Evolutionary conservation across 1,140 invertebrate genomes (phyloP).

Genomic region (Battus philenor): DNA sequence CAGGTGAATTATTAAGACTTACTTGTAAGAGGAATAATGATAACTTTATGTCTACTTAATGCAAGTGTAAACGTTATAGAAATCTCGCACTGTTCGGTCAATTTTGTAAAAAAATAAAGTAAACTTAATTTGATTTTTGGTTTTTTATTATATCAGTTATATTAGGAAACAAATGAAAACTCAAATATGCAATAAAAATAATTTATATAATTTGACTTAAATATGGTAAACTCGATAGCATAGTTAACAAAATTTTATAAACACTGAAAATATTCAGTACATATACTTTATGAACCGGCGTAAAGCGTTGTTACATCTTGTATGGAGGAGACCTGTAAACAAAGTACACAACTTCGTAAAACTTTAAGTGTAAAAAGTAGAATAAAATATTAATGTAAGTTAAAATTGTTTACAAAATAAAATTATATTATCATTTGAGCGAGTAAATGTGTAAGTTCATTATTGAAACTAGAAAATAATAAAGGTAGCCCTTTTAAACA

Average conservation of each 20-base stretch:
- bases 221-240: constrained; percentile 69
- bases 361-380: too few relatives aligned
- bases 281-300: constrained; percentile 68
- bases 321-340: constrained; percentile 39
- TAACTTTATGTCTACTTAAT: constrained; percentile 76
- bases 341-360: constrained; percentile 26
- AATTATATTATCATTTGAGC: too few relatives aligned
- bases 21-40: constrained; percentile 71
- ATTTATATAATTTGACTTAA: constrained; percentile 73
- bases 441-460: too few relatives aligned
- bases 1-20: constrained; percentile 72
- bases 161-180: constrained; percentile 35
- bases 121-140: constrained; percentile 66
- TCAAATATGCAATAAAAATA: constrained; percentile 66
- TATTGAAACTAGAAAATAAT: too few relatives aligned
- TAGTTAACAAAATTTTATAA: constrained; percentile 71
- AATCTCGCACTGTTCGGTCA: constrained; percentile 76
- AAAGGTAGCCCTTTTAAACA: too few relatives aligned
- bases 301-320: constrained; percentile 52
- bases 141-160: constrained; percentile 38
- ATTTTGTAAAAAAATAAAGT: constrained; percentile 75
- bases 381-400: too few relatives aligned
- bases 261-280: constrained; percentile 73
- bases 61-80: constrained; percentile 75
- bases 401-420: too few relatives aligned